Conservation (phyloP, 2,797 vertebrate species). For the Aldrovandia affinis region DNA sequence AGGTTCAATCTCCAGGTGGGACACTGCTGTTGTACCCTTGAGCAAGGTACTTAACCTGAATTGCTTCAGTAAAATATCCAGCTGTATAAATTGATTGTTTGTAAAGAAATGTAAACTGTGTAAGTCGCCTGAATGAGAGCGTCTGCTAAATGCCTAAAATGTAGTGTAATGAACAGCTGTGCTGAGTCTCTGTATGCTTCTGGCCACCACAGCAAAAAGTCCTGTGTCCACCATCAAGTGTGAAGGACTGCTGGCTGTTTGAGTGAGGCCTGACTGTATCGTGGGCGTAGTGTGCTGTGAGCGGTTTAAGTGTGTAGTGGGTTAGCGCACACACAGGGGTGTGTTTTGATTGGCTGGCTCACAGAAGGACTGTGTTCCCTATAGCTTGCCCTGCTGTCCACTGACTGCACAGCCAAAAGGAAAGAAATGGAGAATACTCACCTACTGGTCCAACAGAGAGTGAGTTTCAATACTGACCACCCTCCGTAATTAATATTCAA, state of each 20-base stretch:
- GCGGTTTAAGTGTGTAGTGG: neutral
- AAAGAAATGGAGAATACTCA: conserved; percentile 75
- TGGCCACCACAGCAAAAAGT: neutral
- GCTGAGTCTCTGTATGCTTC: neutral
- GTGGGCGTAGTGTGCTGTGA: neutral
- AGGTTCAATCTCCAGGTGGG: too few species aligned
- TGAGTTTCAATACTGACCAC: conserved; percentile 46
- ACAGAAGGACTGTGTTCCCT: neutral
- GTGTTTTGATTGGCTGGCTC: neutral
- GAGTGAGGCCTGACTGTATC: neutral
- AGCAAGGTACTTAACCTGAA: too few species aligned
- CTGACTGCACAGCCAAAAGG: conserved; percentile 55
- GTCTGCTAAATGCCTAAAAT: too few species aligned
- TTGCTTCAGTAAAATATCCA: too few species aligned
- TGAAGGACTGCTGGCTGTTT: neutral
- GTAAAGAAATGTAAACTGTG: too few species aligned
- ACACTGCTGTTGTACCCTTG: too few species aligned
- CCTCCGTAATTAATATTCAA: neutral
- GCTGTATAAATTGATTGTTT: too few species aligned
- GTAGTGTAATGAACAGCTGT: too few species aligned
- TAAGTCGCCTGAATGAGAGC: too few species aligned
- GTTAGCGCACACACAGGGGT: neutral
- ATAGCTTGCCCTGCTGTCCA: conserved; percentile 68
- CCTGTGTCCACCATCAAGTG: neutral
- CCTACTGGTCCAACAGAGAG: conserved; percentile 74